These are phyloP conservation scores for Melanerpes formicivorus DNA, from an alignment of 2,113 vertebrate species.

Conservation along the genomic window DNA sequence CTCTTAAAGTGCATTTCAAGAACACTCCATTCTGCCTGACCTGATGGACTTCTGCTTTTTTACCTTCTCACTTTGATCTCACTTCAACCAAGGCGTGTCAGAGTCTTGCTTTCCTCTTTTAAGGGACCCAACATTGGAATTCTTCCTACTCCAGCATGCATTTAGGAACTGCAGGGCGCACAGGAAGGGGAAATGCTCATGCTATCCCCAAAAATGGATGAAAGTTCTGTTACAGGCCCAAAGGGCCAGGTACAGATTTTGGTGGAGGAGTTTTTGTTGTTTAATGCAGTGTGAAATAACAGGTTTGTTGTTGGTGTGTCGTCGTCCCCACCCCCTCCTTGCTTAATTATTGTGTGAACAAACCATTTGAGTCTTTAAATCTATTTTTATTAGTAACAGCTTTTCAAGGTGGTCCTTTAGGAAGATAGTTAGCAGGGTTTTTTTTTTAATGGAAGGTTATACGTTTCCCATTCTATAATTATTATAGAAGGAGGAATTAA, in stretches of 20 bases:
- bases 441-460: slow-evolving; percentile 56
- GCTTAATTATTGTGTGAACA: neutral
- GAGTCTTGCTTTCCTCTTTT: neutral
- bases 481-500: slow-evolving; percentile 55
- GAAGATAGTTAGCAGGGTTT: neutral
- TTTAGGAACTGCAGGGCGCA: neutral
- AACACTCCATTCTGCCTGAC: neutral
- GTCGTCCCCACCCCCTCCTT: too few relatives aligned
- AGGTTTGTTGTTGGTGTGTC: too few relatives aligned
- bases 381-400: slow-evolving; percentile 30
- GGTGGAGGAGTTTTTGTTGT: neutral
- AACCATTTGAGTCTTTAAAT: neutral
- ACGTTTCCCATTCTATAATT: slow-evolving; percentile 52
- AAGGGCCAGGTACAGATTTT: neutral
- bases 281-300: neutral
- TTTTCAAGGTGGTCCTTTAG: neutral
- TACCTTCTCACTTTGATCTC: neutral
- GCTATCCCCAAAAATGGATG: neutral
- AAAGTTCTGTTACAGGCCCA: neutral
- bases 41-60: neutral
- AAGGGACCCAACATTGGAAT: neutral
- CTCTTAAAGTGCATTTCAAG: neutral
- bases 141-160: neutral
- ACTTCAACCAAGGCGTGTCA: neutral
- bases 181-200: neutral